Conservation (phyloP, 2,797 vertebrate genomes). For the Buphagus erythrorhynchus region DNA sequence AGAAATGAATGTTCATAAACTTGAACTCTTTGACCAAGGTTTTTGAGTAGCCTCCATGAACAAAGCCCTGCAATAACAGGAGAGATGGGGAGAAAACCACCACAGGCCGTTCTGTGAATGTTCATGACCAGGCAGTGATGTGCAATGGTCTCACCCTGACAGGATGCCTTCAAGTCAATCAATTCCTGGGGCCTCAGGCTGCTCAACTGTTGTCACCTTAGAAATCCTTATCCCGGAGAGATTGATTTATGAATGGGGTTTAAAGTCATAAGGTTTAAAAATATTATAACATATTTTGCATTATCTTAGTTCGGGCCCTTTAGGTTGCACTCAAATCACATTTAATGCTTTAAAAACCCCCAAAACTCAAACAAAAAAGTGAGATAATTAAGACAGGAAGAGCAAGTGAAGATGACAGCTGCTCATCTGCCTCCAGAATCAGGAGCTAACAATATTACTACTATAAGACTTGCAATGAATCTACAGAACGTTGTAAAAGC, state of each 20-base stretch:
- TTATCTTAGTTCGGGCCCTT: background rate
- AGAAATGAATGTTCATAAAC: background rate
- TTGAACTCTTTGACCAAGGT: background rate
- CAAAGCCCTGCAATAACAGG: background rate
- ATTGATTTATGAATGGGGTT: background rate
- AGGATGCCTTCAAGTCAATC: background rate
- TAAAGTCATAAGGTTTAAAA: background rate
- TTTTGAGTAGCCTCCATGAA: background rate
- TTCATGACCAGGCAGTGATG: background rate
- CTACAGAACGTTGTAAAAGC: background rate
- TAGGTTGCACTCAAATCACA: background rate
- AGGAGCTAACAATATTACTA: background rate
- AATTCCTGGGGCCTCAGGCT: background rate
- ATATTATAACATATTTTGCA: background rate
- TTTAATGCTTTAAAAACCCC: background rate
- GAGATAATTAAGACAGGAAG: background rate
- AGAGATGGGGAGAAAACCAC: background rate
- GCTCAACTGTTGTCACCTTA: background rate
- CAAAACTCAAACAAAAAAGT: background rate
- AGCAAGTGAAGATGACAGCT: background rate
- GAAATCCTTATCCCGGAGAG: background rate
- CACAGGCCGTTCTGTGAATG: background rate
- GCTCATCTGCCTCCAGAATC: background rate
- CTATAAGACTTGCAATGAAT: background rate
- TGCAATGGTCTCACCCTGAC: background rate